phyloP scores from a whole-genome alignment of 2,113 vertebrate species.

The Montifringilla adamsi region DNA sequence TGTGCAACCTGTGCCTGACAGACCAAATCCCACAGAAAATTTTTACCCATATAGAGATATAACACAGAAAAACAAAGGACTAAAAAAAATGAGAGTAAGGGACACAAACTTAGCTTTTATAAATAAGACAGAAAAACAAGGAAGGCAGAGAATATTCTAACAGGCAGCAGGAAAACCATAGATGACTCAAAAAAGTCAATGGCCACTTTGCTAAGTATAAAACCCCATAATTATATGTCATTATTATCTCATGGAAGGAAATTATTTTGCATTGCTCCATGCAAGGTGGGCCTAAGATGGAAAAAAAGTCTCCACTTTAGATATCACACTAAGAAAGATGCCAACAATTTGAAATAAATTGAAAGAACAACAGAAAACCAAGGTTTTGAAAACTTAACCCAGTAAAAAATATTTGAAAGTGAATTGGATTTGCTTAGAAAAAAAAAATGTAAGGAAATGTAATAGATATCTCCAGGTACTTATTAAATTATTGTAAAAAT shows the following conservation, averaged over 20 bases:
- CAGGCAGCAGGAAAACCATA: not conserved
- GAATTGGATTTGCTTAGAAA: not conserved
- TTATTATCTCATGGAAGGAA: not conserved
- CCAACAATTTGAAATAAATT: not conserved
- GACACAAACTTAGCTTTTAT: not conserved
- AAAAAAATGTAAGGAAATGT: not conserved
- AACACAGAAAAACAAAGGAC: not conserved
- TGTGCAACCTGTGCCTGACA: not conserved
- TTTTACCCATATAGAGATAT: not conserved
- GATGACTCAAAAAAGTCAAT: not conserved
- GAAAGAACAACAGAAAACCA: not conserved
- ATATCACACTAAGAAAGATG: not conserved
- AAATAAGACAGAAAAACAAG: not conserved
- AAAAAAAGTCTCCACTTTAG: not conserved
- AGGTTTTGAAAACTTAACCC: not conserved
- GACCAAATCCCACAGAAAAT: not conserved
- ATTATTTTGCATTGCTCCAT: not conserved
- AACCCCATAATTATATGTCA: not conserved
- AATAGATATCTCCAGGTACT: not conserved
- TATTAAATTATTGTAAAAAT: not conserved
- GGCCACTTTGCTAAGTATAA: not conserved
- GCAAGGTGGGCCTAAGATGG: not conserved
- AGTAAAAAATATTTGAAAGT: not conserved
- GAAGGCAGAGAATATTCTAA: not conserved
- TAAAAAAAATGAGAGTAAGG: not conserved